A percentile compares a stretch with the other conserved stretches of the same genome.
These are phyloP conservation scores for Drosophila kurseongensis DNA, from an alignment of 1,140 invertebrate genomes.

Conservation along the genomic window DNA sequence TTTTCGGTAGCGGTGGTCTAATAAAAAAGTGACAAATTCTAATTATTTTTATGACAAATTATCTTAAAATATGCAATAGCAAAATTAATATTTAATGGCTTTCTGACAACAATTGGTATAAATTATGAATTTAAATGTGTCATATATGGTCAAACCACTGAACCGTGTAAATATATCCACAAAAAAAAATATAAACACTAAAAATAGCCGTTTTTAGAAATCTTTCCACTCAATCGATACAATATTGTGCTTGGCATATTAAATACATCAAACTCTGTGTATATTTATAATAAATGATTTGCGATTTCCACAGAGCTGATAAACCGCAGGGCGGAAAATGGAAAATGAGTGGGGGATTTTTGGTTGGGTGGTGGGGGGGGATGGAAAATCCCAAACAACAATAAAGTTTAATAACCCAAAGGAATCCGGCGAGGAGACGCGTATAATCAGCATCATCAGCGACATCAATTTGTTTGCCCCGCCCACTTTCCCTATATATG, in stretches of 20 bases:
- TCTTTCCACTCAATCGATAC: slow-evolving; percentile 43
- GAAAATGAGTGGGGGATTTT: slow-evolving; percentile 18
- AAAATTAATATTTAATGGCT: slow-evolving; percentile 20
- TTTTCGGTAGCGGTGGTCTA: neutral
- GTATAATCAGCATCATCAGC: slow-evolving; percentile 79
- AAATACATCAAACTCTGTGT: slow-evolving; percentile 43
- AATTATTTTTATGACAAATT: slow-evolving; percentile 16
- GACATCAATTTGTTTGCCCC: slow-evolving; percentile 61
- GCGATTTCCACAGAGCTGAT: slow-evolving; percentile 47
- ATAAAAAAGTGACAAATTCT: neutral
- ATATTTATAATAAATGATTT: slow-evolving; percentile 52
- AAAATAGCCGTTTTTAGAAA: slow-evolving; percentile 16
- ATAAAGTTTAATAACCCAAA: slow-evolving; percentile 81
- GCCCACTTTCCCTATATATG: slow-evolving; percentile 25
- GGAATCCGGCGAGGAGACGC: slow-evolving; percentile 55
- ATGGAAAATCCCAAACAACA: slow-evolving; percentile 65
- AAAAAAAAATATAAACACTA: neutral
- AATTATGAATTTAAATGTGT: slow-evolving; percentile 16
- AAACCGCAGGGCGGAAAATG: slow-evolving; percentile 37
- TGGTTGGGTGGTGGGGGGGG: neutral
- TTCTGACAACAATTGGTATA: slow-evolving; percentile 16
- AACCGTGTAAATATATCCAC: slow-evolving; percentile 8
- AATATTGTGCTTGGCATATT: slow-evolving; percentile 43
- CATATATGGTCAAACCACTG: neutral
- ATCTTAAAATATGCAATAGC: slow-evolving; percentile 20